Evolutionary conservation across 2,888 invertebrate genomes (phyloP), one percentile per base, ranked within the genome.

Genomic region (Acanthopleura granulata): DNA sequence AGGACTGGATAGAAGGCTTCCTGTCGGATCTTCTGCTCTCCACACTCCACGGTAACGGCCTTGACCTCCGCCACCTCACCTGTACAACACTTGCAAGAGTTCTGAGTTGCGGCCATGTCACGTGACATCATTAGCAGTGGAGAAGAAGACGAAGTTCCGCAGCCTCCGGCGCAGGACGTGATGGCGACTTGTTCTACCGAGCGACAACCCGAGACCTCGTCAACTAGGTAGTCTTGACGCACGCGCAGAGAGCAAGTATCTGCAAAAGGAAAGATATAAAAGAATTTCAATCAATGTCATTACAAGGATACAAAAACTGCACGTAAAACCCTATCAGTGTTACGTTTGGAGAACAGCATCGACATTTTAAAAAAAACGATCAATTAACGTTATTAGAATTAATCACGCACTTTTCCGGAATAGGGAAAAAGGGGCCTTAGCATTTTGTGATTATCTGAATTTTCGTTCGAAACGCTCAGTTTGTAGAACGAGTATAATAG

Each of bases 41-140:
- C 69, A 69, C 69, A 69, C 29, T 69, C 69, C 1, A 69, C 30
- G 16, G 22, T 16, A 16, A 69, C 69, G 16, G 69, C n/a, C 14
- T 25, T n/a, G 27, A 69, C 29, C 69, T 69, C 69, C 3, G 27
- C 69, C 4, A 69, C 69, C 18, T 69, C 25, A 6, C 69, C 69
- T 9, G 30, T 69, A 18, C 69, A 69, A 69, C 69, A 69, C 12
- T 69, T 69, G 14, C 69, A 69, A 12, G 16, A 16, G 30, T 16
- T 69, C 18, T 69, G 27, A 18, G 25, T 69, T 4, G 25, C 69
- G 3, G 57, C 22, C 57, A 57, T 57, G 18, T 18, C 22, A n/a
- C 57, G 57, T 57, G 57, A n/a, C 57, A 69, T 25, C 69, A 69
- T 69, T 9, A 69, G 22, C 25, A 69, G 30, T 29, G 69, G 69